Base-by-base conservation (phyloP, 2,888 invertebrate genomes). In the Calameuta idolon region DNA sequence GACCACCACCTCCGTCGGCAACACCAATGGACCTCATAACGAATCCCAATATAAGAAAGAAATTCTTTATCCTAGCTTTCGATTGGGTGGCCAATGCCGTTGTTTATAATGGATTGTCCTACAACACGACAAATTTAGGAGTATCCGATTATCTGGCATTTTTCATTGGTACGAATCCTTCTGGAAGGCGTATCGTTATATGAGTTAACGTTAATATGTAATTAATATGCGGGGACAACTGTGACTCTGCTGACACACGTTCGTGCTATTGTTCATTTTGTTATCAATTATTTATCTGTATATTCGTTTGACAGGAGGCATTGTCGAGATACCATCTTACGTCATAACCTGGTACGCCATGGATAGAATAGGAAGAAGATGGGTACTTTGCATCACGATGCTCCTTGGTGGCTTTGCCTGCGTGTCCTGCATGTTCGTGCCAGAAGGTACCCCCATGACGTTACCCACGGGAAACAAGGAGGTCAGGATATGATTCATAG, bases 11-110 rank as follows among this genome's bases (percentile, higher is more conserved):
- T 1, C 84, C 86, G 37, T 93, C 93, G 81, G 94, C 94, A 0
- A 94, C 94, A n/a, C 93, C 93, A 0, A 88, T 94, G 86, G 95
- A 95, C 87, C 91, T 95, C 73, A 93, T 95, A 79, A 92, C 93
- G 84, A 94, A 94, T 87, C 94, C 94, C 0, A 95, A 95, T 89
- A 94, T 95, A 81, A 92, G 95, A 74, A 95, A 93, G 85, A 95
- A 95, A 86, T 95, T 95, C 83, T 92, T 94, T 35, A 92, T 95
- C 76, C 90, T 95, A 34, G 94, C 94, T 0, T 94, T 94, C 83
- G 94, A 94, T 85, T 95, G 95, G 95, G 93, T 95, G 11, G 94
- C 94, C 69, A 92, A 95, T 77, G 95, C 95, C n/a, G 94, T 95
- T 1, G 95, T 95, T 3, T 95, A 95, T 89, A 95, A 95, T 85